Base-by-base conservation (phyloP, 2,888 invertebrate genomes). In the Callinectes sapidus region DNA sequence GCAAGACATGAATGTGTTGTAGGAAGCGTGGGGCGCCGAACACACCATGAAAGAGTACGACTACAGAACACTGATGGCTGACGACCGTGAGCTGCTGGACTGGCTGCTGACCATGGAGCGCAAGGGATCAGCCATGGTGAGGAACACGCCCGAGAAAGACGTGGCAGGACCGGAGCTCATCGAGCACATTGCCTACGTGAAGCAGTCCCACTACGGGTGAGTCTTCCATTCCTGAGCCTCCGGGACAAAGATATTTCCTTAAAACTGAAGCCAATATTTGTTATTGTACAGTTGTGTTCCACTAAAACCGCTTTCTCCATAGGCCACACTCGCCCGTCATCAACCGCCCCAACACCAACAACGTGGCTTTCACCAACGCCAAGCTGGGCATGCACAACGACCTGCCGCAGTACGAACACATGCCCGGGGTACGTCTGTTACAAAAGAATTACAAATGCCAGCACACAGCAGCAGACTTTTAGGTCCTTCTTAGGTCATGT, bases 341-440 rank as follows among this genome's bases (percentile, higher is more conserved):
- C 55, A 94, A 94, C 92, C 87, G 91, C 13, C 96, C 96, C 8
- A 97, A 97, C 77, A 97, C 97, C 0, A 97, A 97, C 95, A 98
- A 98, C 95, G 97, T 97, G 87, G 98, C 98, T 0, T 98, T 97
- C 95, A 96, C 97, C 87, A 97, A 97, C 1, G 96, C 96, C 94
- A 96, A 97, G 89, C 96, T 98, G 89, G 97, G 97, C 93, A 96
- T 97, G 95, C 98, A 98, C 95, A 97, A 97, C 0, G 98, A 98
- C 95, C 96, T 97, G 92, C 97, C 98, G 0, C 98, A 98, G 95
- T 97, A 97, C 95, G 97, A 97, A 95, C 97, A 97, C 95, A 97
- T 97, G 94, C 97, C 98, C 0, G 97, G 97, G 95, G 97, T 96
- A 95, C 95, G 95, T 88, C 32, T 8, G 81, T 61, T 16, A 23